Evolutionary conservation across 2,797 vertebrate genomes (phyloP), one percentile per base, ranked within the genome.

Genomic region (Hirundo rustica): DNA sequence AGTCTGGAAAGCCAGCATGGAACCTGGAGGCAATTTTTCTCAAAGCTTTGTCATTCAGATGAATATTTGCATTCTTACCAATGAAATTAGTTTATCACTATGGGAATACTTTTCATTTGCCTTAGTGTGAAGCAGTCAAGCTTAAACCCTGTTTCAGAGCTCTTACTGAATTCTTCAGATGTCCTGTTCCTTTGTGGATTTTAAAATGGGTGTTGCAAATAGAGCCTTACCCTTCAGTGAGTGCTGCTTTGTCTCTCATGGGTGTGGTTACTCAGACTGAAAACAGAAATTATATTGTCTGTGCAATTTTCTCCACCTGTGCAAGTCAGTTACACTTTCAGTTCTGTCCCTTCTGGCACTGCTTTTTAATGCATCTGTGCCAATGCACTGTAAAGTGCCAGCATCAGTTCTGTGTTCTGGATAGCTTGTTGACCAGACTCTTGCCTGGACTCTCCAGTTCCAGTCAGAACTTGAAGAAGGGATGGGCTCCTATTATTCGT

Each of bases 41-140:
- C 65, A 77, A 82, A 82, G 50, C 61, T 91, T 92, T 88, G 54
- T 81, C 58, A 47, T 84, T 90, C 42, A 75, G 58, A 17, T 61
- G 61, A 79, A 72, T 5, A 23, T 71, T 74, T 91, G 68, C 23
- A 48, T 94, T 89, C 67, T 85, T 87, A 51, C 71, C 57, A 75
- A n/a, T 76, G 53, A 64, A 82, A 83, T 85, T 29, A 60, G 68
- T 94, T 92, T 94, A 76, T 93, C 74, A 10, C 86, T 94, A 12
- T 73, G 53, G 72, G 92, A 93, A 79, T 34, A 10, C 42, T 93
- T 93, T 36, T 89, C 60, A 25, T 64, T 82, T 91, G 60, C 40
- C 84, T 54, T 79, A 22, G 21, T 70, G 32, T 71, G 90, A 93
- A 64, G 48, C 77, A 87, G n/a, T 70, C 30, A 44, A 80, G 44